These are phyloP conservation scores for Amiota mariae DNA, from an alignment of 2,888 invertebrate genomes.

Conservation along the genomic window DNA sequence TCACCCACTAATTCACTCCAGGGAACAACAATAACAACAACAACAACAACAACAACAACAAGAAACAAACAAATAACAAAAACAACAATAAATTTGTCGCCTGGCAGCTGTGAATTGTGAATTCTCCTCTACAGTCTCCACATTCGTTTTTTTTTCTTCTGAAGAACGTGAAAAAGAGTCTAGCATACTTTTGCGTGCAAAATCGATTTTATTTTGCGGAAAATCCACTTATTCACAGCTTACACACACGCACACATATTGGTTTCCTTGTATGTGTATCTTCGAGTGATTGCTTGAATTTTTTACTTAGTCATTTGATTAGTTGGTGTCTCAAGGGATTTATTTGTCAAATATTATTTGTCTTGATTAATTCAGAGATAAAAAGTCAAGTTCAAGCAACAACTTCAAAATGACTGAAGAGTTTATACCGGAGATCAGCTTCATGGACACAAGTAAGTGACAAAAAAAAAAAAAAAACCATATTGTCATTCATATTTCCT, in stretches of 20 bases:
- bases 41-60: slow-evolving; percentile 4
- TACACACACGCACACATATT: too few relatives aligned
- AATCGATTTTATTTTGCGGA: slow-evolving; percentile 39
- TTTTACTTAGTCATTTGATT: slow-evolving; percentile 7
- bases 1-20: not conserved
- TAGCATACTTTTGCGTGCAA: slow-evolving; percentile 28
- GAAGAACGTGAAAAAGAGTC: not conserved
- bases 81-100: slow-evolving; percentile 8
- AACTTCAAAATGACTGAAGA: slow-evolving; percentile 69
- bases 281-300: too few relatives aligned
- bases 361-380: slow-evolving; percentile 6
- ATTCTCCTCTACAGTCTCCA: too few relatives aligned
- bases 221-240: not conserved
- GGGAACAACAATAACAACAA: slow-evolving; percentile 26
- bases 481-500: too few relatives aligned
- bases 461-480: not conserved
- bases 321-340: not conserved
- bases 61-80: not conserved
- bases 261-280: not conserved
- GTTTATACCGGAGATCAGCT: slow-evolving; percentile 69
- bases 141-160: too few relatives aligned
- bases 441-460: slow-evolving; percentile 72
- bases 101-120: not conserved
- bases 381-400: slow-evolving; percentile 15
- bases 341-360: not conserved